Conservation (phyloP, 1,140 invertebrate species). For the Theocolax elegans region DNA sequence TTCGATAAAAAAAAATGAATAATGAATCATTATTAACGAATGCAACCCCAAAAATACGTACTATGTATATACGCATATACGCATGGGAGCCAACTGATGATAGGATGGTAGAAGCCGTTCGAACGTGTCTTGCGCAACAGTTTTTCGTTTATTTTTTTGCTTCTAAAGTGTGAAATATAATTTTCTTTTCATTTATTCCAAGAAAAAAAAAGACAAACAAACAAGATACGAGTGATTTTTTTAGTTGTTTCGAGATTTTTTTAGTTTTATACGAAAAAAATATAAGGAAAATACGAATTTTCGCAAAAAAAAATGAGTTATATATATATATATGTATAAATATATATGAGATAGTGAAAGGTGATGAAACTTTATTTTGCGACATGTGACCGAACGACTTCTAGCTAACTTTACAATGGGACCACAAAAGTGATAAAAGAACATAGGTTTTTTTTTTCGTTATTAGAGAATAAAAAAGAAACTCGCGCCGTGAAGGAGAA, state of each 20-base stretch:
- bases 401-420: constrained; percentile 55
- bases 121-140: constrained; percentile 27
- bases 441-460: constrained; percentile 49
- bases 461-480: constrained; percentile 41
- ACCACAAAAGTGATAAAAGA: constrained; percentile 61
- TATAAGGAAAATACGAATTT: too few relatives aligned
- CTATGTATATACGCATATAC: constrained; percentile 21
- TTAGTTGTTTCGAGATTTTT: background rate
- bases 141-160: background rate
- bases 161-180: constrained; percentile 1
- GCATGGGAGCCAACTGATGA: constrained; percentile 62
- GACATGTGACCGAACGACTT: constrained; percentile 52
- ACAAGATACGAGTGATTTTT: too few relatives aligned
- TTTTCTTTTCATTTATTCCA: too few relatives aligned
- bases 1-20: constrained; percentile 26
- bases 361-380: background rate
- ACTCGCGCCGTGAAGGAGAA: constrained; percentile 2
- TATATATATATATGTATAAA: too few relatives aligned
- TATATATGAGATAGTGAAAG: too few relatives aligned
- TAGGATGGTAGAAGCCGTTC: constrained; percentile 58
- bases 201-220: too few relatives aligned
- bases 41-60: constrained; percentile 33
- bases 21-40: too few relatives aligned
- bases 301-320: too few relatives aligned
- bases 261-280: too few relatives aligned